Conservation (phyloP, 2,888 invertebrate genomes). For the Drosophila setosimentum region DNA sequence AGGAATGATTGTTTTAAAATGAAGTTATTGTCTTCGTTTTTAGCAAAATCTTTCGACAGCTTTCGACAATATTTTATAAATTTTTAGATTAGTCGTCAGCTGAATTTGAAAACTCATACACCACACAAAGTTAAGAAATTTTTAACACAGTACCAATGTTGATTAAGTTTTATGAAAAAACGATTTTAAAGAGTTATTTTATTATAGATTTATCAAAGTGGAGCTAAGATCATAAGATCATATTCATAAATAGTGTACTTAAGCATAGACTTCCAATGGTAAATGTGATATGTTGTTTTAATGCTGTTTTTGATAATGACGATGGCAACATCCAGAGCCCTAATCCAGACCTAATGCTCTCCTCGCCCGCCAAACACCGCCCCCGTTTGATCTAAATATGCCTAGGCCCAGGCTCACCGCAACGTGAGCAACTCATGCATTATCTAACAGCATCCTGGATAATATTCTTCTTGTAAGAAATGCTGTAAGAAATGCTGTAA, state of each 20-base stretch:
- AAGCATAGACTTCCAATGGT: neutral
- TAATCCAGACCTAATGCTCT: constrained; percentile 1
- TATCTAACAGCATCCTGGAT: constrained; percentile 74
- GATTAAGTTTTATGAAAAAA: too few relatives aligned
- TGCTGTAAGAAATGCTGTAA: constrained; percentile 33
- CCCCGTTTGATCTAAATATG: constrained; percentile 9
- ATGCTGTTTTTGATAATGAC: neutral
- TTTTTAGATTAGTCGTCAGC: neutral
- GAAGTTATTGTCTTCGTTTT: neutral
- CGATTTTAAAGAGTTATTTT: too few relatives aligned
- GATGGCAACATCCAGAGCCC: constrained; percentile 25
- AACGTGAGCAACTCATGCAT: constrained; percentile 46
- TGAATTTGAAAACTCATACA: neutral
- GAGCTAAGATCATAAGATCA: neutral
- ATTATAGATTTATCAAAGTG: too few relatives aligned
- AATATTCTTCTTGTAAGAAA: constrained; percentile 41
- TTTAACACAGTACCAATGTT: too few relatives aligned
- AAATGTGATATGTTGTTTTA: neutral
- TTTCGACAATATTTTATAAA: neutral
- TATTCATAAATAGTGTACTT: neutral
- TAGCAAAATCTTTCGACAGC: neutral
- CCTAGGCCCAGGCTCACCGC: constrained; percentile 8
- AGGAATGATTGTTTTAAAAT: neutral
- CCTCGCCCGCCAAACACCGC: neutral
- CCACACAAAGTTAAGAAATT: neutral